phyloP scores from a whole-genome alignment of 2,888 invertebrate species.

The Bombyx huttoni region DNA sequence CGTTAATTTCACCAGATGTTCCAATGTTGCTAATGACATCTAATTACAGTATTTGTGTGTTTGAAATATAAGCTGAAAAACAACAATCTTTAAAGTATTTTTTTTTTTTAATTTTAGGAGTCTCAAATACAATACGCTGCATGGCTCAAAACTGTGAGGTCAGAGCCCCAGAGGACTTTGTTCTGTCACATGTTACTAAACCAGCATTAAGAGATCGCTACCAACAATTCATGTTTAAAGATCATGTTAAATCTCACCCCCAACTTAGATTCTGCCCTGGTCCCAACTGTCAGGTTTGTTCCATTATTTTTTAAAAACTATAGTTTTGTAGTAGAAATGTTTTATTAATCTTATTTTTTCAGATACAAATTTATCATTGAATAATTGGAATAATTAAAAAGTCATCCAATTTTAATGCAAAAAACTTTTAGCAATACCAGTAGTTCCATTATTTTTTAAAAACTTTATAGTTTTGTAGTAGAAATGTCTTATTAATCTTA shows the following conservation, averaged over 20 bases:
- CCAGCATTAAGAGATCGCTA: constrained; percentile 91
- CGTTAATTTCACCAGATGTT: too few species aligned
- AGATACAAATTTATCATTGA: neutral
- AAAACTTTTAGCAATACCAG: too few species aligned
- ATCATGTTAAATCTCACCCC: constrained; percentile 95
- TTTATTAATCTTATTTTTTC: neutral
- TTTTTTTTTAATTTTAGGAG: constrained; percentile 55
- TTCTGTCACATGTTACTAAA: constrained; percentile 86
- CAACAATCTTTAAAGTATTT: neutral
- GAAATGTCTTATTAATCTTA: neutral
- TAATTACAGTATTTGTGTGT: too few species aligned
- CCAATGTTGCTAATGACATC: too few species aligned
- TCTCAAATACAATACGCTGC: constrained; percentile 91
- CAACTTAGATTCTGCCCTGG: constrained; percentile 95
- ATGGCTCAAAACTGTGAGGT: constrained; percentile 97
- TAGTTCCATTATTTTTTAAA: neutral
- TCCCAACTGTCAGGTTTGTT: constrained; percentile 87
- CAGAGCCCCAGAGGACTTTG: constrained; percentile 96
- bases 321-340: neutral
- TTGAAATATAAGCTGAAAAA: neutral
- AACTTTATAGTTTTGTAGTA: neutral
- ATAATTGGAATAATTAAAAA: too few species aligned
- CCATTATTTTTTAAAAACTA: neutral
- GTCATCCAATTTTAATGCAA: too few species aligned
- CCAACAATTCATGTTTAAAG: constrained; percentile 95